Conservation (phyloP, 2,113 vertebrate species). For the Stigmatopora argus region DNA sequence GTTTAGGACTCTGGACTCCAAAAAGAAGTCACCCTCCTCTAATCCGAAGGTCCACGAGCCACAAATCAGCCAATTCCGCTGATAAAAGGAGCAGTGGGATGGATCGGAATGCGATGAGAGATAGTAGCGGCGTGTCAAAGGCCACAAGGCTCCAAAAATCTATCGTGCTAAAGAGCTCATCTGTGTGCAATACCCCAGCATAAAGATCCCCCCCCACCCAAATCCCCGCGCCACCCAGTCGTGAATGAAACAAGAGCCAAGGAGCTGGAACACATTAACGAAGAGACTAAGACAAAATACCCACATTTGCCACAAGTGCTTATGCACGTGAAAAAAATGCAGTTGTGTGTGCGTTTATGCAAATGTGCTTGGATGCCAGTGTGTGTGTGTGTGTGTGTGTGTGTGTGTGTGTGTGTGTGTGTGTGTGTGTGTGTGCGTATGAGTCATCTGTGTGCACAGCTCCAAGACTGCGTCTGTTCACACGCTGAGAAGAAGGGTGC, state of each 20-base stretch:
- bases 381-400: too few relatives aligned
- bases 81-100: conserved; percentile 57
- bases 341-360: conserved; percentile 19
- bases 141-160: conserved; percentile 41
- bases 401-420: conserved; percentile 18
- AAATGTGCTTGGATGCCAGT: conserved; percentile 15
- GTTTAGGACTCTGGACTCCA: conserved; percentile 35
- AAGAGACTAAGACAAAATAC: conserved; percentile 11
- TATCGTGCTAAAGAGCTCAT: conserved; percentile 41
- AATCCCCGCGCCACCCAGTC: conserved; percentile 4
- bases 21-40: conserved; percentile 32
- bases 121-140: conserved; percentile 57
- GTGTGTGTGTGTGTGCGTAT: background rate
- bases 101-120: conserved; percentile 59
- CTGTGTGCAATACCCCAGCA: conserved; percentile 21
- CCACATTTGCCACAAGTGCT: conserved; percentile 15
- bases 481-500: conserved; percentile 37
- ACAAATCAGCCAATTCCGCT: conserved; percentile 50
- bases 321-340: conserved; percentile 24
- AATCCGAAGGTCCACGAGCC: conserved; percentile 35
- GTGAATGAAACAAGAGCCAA: conserved; percentile 29
- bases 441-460: conserved; percentile 17
- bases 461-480: conserved; percentile 37
- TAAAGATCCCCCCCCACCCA: background rate
- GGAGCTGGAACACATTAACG: conserved; percentile 28